Evolutionary conservation across 2,113 vertebrate genomes (phyloP), one percentile per base, ranked within the genome.

Genomic region (Girardinichthys multiradiatus): DNA sequence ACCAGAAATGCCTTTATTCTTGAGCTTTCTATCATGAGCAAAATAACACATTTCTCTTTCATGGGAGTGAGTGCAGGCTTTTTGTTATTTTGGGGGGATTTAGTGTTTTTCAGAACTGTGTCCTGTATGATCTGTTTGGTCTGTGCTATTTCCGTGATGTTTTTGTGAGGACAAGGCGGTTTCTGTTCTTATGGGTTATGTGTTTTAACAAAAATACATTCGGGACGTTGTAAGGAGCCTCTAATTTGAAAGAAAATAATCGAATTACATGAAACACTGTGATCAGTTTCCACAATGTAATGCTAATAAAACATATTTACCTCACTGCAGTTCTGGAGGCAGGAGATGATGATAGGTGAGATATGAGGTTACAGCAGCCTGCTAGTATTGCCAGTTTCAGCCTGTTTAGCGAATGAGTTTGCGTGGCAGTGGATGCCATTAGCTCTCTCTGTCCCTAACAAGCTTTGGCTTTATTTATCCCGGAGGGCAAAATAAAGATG

Each of bases 381-480:
- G 17, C 11, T 15, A 12, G 19, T 6, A n/a, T 60, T 24, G 2
- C 60, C 4, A 26, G 35, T 66, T 66, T 17, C 64, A 26, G 15
- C 7, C 35, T 61, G 12, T 35, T 28, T 42, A 28, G 35, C 30
- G 26, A 64, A 28, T 62, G 27, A 33, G 70, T 64, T 62, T 64
- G 37, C 64, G 31, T 24, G 42, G 42, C 31, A 39, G 51, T 65
- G 51, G 57, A 57, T n/a, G 37, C 27, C 66, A 45, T 80, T 64
- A 79, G 81, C 74, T 77, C 57, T 76, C 62, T 33, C 7, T 33
- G 42, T 57, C 66, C 68, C 64, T 68, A 68, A 85, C 51, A 45
- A 57, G 51, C 61, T 35, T 33, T 28, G 80, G 30, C 24, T 80
- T 87, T 85, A 80, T 75, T 82, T 76, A 80, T 70, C 37, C 69